phyloP scores from a whole-genome alignment of 1,140 invertebrate species.

The Berghia stephanieae region DNA sequence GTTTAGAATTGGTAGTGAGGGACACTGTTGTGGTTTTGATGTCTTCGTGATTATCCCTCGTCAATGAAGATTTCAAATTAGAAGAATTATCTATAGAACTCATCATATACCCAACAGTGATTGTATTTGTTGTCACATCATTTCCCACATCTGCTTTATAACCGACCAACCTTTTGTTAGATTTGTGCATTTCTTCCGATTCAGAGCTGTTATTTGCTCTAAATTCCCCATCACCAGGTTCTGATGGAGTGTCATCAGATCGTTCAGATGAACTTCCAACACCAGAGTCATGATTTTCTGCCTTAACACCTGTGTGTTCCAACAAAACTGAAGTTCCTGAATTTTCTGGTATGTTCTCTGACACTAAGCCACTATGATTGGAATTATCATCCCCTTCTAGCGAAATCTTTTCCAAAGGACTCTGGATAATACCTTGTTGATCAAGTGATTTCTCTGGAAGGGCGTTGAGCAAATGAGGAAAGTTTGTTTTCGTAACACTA shows the following conservation, averaged over 20 bases:
- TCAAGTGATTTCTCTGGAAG: slow-evolving; percentile 30
- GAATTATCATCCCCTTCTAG: slow-evolving; percentile 48
- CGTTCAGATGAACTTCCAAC: slow-evolving; percentile 60
- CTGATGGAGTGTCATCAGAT: slow-evolving; percentile 60
- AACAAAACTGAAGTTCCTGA: slow-evolving; percentile 41
- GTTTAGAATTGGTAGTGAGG: slow-evolving; percentile 5
- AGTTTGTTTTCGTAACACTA: neutral
- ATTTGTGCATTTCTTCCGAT: neutral
- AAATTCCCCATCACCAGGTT: slow-evolving; percentile 56
- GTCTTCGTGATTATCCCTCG: neutral
- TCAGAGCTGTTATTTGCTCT: neutral
- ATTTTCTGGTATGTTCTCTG: slow-evolving; percentile 48
- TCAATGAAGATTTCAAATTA: neutral
- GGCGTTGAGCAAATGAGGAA: slow-evolving; percentile 37
- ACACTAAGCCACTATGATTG: slow-evolving; percentile 49
- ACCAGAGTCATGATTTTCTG: slow-evolving; percentile 59
- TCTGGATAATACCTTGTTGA: slow-evolving; percentile 26
- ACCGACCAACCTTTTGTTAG: neutral
- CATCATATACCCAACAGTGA: slow-evolving; percentile 31
- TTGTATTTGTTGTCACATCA: neutral
- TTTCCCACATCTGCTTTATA: slow-evolving; percentile 16
- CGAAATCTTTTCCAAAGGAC: slow-evolving; percentile 44
- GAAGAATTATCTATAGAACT: slow-evolving; percentile 2
- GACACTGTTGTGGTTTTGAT: neutral
- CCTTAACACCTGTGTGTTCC: slow-evolving; percentile 41